Evolutionary conservation across 23 tunicate genomes (phyloP), one percentile per base, ranked within the genome.

Genomic region (Halocynthia aurantium): DNA sequence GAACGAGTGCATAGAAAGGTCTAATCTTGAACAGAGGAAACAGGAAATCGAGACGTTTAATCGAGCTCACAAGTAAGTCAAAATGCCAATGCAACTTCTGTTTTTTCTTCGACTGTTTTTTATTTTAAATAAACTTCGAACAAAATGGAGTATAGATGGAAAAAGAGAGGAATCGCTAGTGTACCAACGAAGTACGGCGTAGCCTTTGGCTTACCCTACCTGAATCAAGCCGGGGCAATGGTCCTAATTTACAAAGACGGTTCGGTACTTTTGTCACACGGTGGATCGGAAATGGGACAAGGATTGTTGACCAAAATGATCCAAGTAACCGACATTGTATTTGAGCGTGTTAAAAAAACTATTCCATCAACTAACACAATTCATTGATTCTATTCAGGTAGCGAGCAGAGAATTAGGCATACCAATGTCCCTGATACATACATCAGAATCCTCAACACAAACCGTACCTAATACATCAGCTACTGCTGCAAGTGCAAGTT

Each of bases 391-490:
- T 11, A 21, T 78, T n/a, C 81, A 91, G 93, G 83, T 94, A 0
- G 95, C 90, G 6, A 80, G 94, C 50, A 70, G 67, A 63, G 93
- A 76, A 51, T 81, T 94, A 11, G 98, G 86, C 10, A 72, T 94
- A 9, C 82, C 98, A 0, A 50, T 71, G 18, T 67, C 75, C 19
- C 68, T 65, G 0, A 81, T 94, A 51, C 83, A 88, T 65, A 84
- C 84, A 10, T 66, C 76, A 12, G 95, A 94, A 55, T 81, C 87
- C 4, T 83, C 85, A 75, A 87, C 98, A 0, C 65, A 31, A 22
- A 80, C 95, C 10, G 95, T 94, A 52, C 91, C 91, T 6, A 94
- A 94, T 70, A 76, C 98, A 17, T 64, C 77, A 8, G 66, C 98
- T 13, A 88, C 95, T 6, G 90, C 95, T 8, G 95, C 90, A 60